Evolutionary conservation across 2,797 vertebrate species (phyloP).

Genomic region (Sternotherus odoratus): DNA sequence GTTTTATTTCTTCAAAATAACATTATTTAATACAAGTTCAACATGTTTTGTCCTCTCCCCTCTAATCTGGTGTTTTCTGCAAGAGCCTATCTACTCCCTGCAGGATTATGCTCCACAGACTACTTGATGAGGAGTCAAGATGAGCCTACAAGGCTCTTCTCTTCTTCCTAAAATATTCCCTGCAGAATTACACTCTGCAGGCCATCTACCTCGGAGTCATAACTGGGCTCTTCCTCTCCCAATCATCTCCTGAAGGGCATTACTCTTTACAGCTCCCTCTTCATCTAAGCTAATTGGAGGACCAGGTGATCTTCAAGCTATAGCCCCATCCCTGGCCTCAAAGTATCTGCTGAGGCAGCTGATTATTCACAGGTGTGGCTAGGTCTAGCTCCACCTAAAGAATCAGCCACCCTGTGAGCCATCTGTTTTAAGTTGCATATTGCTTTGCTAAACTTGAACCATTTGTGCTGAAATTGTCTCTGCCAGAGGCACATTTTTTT

Average conservation of each 20-base stretch:
- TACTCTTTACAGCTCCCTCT: neutral
- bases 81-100: neutral
- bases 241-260: neutral
- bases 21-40: neutral
- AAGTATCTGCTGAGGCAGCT: neutral
- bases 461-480: neutral
- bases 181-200: neutral
- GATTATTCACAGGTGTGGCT: neutral
- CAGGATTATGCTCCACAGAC: neutral
- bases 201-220: neutral
- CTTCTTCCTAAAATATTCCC: neutral
- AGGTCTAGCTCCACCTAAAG: neutral
- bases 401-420: neutral
- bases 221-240: neutral
- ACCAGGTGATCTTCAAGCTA: neutral
- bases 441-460: fast-evolving
- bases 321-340: neutral
- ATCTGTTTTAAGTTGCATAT: neutral
- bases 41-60: neutral
- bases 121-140: neutral
- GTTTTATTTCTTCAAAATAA: neutral
- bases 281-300: neutral
- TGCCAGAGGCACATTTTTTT: neutral
- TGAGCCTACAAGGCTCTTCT: neutral
- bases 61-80: neutral